These are phyloP conservation scores for Sebastes oblongus DNA, from an alignment of 2,797 vertebrate genomes.

Conservation along the genomic window DNA sequence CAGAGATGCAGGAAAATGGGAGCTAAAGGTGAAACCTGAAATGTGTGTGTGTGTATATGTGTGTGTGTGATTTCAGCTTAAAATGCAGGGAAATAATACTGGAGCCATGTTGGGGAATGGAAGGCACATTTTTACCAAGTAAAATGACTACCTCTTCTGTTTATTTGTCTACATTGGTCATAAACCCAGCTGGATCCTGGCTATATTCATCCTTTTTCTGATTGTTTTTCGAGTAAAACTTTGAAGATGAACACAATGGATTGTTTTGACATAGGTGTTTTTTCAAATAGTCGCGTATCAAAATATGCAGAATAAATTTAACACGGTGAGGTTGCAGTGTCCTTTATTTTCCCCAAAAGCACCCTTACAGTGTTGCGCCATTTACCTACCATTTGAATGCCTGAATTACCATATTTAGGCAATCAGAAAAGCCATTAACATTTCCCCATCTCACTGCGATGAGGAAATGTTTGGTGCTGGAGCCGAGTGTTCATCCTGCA, in stretches of 20 bases:
- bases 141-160: not conserved
- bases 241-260: not conserved
- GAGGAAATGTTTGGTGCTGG: conserved; percentile 61
- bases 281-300: conserved; percentile 1
- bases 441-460: conserved; percentile 55
- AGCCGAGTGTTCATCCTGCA: conserved; percentile 43
- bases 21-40: conserved; percentile 69
- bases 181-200: conserved; percentile 19
- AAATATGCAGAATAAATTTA: conserved; percentile 17
- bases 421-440: conserved; percentile 70
- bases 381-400: conserved; percentile 57
- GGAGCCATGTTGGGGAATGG: conserved; percentile 12
- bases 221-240: not conserved
- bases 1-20: conserved; percentile 53
- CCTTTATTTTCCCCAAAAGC: conserved; percentile 48
- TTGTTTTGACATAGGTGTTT: not conserved
- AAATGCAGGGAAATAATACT: conserved; percentile 45
- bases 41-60: conserved; percentile 28
- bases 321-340: conserved; percentile 14
- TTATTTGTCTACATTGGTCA: conserved; percentile 42
- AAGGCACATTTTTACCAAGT: conserved; percentile 7
- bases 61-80: conserved; percentile 41
- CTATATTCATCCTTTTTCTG: not conserved
- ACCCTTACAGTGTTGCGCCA: conserved; percentile 34
- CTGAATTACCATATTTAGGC: conserved; percentile 72